phyloP scores from a whole-genome alignment of 2,113 vertebrate species.

The Probosciger aterrimus region DNA sequence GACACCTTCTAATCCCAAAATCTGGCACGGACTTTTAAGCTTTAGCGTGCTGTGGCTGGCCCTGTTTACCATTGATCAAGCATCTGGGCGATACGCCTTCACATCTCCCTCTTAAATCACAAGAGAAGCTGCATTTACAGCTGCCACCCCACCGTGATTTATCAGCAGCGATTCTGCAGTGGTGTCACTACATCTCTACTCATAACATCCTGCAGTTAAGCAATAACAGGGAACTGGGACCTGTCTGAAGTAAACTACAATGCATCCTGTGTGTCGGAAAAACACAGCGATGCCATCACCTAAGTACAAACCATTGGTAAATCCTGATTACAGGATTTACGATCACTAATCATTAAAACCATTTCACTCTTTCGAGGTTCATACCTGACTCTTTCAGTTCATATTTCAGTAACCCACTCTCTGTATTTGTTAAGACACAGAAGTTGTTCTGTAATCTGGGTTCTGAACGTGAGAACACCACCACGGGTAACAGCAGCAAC shows the following conservation, averaged over 20 bases:
- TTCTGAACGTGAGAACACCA: not conserved
- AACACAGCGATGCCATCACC: not conserved
- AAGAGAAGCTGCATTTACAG: not conserved
- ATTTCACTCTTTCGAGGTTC: not conserved
- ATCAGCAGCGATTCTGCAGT: not conserved
- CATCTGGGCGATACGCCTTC: not conserved
- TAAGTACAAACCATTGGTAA: not conserved
- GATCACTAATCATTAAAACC: not conserved
- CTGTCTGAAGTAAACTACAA: not conserved
- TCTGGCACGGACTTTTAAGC: constrained; percentile 4
- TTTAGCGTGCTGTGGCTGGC: not conserved
- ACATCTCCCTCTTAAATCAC: constrained; percentile 2
- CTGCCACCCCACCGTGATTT: not conserved
- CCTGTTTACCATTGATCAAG: not conserved
- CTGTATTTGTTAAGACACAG: not conserved
- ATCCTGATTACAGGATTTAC: not conserved
- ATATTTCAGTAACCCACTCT: not conserved
- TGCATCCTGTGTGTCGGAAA: not conserved
- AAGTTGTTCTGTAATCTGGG: not conserved
- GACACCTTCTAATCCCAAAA: not conserved
- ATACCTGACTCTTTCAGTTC: not conserved
- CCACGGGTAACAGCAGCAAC: fast-evolving
- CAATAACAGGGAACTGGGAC: not conserved
- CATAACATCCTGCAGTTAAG: not conserved
- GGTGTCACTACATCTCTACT: not conserved